These are phyloP conservation scores for Upupa epops DNA, from an alignment of 2,113 vertebrate genomes.

Conservation along the genomic window DNA sequence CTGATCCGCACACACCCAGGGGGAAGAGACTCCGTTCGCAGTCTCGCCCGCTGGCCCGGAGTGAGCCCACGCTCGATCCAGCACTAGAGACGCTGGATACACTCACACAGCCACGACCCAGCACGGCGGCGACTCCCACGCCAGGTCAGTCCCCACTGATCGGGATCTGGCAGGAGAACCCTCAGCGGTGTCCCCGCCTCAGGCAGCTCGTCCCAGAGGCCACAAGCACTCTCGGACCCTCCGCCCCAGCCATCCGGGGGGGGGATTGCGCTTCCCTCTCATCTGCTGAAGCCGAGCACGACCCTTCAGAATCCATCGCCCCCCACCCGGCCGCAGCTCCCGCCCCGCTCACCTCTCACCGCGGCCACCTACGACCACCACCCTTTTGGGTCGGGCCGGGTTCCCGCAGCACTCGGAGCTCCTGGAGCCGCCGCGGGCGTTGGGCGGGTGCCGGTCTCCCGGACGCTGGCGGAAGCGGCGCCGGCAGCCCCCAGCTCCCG, in stretches of 20 bases:
- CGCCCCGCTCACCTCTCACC: background rate
- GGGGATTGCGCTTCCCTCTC: background rate
- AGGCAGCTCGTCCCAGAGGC: background rate
- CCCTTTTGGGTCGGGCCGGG: background rate
- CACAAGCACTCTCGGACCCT: background rate
- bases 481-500: background rate
- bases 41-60: background rate
- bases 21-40: background rate
- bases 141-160: accelerated
- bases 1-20: background rate
- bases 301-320: background rate
- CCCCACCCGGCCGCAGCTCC: background rate
- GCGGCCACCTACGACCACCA: background rate
- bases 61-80: background rate
- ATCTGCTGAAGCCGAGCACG: background rate
- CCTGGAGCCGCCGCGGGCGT: background rate
- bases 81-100: background rate
- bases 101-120: too few species aligned
- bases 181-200: background rate
- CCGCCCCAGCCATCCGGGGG: background rate
- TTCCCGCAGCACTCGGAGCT: background rate
- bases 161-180: background rate
- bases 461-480: background rate
- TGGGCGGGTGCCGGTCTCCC: too few species aligned
- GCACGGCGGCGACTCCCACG: background rate